Evolutionary conservation across 2,113 vertebrate species (phyloP).

Genomic region (Daboia siamensis): DNA sequence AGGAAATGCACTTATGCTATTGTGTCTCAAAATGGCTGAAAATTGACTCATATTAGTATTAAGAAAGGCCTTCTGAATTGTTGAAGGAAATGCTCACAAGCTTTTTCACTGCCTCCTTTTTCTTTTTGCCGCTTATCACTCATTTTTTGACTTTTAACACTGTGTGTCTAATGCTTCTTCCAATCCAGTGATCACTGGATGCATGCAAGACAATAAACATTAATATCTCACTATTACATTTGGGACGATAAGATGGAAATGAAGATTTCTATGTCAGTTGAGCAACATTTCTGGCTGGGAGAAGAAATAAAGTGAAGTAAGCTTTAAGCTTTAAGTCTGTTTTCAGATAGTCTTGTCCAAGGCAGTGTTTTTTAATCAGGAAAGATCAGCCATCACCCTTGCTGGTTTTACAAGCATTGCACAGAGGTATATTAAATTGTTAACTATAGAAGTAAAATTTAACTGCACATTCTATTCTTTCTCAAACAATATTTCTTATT

Average conservation of each 20-base stretch:
- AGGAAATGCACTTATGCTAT: constrained; percentile 50
- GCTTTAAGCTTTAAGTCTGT: constrained; percentile 49
- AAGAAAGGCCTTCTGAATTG: constrained; percentile 22
- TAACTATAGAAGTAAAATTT: constrained; percentile 34
- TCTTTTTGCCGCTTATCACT: constrained; percentile 46
- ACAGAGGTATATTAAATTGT: constrained; percentile 46
- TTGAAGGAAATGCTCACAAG: background rate
- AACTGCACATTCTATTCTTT: background rate
- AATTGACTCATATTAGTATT: constrained; percentile 51
- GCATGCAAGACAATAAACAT: constrained; percentile 41
- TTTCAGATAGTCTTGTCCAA: constrained; percentile 50
- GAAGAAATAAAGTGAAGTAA: constrained; percentile 33
- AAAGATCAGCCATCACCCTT: constrained; percentile 45
- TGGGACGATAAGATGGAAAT: constrained; percentile 44
- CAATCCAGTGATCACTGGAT: constrained; percentile 27
- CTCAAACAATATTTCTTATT: constrained; percentile 23
- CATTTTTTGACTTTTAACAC: constrained; percentile 38
- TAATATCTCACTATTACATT: constrained; percentile 45
- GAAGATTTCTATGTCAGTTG: constrained; percentile 46
- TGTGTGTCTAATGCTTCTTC: constrained; percentile 29
- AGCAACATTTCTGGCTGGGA: constrained; percentile 35
- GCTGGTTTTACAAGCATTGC: constrained; percentile 62
- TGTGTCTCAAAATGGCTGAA: constrained; percentile 28
- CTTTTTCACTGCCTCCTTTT: constrained; percentile 20
- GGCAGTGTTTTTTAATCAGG: constrained; percentile 35